Evolutionary conservation across 2,113 vertebrate species (phyloP).

Genomic region (Hippopotamus amphibius): DNA sequence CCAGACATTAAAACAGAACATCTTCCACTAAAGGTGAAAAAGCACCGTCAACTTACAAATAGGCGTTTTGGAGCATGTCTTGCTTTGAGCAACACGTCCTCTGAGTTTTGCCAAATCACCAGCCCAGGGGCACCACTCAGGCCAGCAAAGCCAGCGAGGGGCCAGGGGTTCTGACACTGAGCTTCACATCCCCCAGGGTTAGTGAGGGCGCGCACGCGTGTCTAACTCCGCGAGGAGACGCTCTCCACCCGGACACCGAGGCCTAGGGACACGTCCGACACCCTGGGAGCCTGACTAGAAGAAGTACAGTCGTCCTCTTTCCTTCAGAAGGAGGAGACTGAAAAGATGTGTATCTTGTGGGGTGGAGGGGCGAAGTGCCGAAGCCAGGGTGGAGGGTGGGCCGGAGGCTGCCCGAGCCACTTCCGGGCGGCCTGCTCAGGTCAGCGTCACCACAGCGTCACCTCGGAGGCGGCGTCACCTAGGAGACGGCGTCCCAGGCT

Average conservation of each 20-base stretch:
- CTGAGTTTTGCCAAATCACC: constrained; percentile 55
- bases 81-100: background rate
- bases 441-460: background rate
- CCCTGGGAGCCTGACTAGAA: background rate
- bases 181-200: background rate
- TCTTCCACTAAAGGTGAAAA: constrained; percentile 25
- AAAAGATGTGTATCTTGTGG: background rate
- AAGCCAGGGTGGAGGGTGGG: background rate
- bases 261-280: background rate
- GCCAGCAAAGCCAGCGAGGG: constrained; percentile 34
- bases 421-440: background rate
- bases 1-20: background rate
- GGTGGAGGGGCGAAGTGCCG: background rate
- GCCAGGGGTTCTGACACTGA: background rate
- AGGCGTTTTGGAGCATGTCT: background rate
- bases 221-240: too few species aligned
- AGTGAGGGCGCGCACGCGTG: too few species aligned
- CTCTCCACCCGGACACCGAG: background rate
- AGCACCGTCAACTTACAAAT: constrained; percentile 31
- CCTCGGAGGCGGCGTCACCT: too few species aligned
- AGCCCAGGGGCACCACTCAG: background rate
- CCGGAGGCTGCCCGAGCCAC: background rate
- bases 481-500: background rate
- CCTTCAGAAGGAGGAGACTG: background rate
- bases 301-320: background rate